phyloP scores from a whole-genome alignment of 2,113 vertebrate genomes.

The Oncorhynchus nerka region DNA sequence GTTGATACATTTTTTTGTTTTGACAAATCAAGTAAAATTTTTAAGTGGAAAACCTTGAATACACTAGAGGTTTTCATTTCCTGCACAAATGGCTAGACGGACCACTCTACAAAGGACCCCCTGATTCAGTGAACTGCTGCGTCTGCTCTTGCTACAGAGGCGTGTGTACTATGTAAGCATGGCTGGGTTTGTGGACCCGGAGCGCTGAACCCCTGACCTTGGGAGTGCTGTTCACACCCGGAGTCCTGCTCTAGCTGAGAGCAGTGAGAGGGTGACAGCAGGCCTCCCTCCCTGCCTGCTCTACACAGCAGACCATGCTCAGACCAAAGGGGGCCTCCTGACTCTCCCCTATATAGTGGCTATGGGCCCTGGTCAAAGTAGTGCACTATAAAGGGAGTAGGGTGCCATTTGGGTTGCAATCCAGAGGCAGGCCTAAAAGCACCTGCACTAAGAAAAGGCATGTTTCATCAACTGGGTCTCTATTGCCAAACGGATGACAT shows the following conservation, averaged over 20 bases:
- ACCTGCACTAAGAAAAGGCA: neutral
- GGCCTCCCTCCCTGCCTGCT: neutral
- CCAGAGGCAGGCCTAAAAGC: no score
- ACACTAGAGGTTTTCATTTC: no score
- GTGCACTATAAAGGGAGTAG: no score
- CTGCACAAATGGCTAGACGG: constrained; percentile 17
- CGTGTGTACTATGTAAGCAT: constrained; percentile 4
- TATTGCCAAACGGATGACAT: constrained; percentile 15
- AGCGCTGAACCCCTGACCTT: constrained; percentile 42
- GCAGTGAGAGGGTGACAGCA: constrained; percentile 12
- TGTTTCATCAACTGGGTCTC: neutral
- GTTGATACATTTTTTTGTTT: no score
- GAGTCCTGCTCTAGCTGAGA: constrained; percentile 18
- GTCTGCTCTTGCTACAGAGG: constrained; percentile 38
- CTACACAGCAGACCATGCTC: neutral
- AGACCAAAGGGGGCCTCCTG: neutral
- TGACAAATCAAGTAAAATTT: no score
- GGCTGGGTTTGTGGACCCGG: constrained; percentile 12
- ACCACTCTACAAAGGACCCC: constrained; percentile 51
- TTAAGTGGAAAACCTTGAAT: no score
- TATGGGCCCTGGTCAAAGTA: no score
- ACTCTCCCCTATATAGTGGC: no score
- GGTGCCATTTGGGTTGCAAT: no score
- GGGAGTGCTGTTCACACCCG: constrained; percentile 51
- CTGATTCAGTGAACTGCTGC: constrained; percentile 48